Evolutionary conservation across 2,797 vertebrate species (phyloP), one percentile per base, ranked within the genome.

Genomic region (Trachops cirrhosus): DNA sequence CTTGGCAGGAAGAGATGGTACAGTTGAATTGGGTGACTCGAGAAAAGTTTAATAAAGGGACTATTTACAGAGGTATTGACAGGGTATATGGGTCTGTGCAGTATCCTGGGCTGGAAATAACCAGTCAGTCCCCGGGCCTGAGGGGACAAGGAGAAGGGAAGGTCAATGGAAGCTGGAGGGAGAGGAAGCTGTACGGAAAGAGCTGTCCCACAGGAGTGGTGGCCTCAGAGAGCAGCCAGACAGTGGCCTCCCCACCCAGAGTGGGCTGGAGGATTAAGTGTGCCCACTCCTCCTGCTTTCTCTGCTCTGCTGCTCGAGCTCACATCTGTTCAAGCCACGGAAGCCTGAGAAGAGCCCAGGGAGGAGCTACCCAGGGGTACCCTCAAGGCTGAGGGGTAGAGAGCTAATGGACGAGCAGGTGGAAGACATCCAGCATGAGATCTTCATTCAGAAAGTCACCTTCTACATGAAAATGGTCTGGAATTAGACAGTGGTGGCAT

Each of bases 41-140:
- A 26, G 8, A 70, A 18, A 39, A 52, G 29, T 68, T 50, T 37
- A 50, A 39, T 39, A 78, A 82, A 90, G 22, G 22, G 64, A 32
- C 34, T n/a, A 3, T 70, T 46, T 82, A 57, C 21, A 62, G 37
- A 41, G 14, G 52, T 26, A 24, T 39, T 48, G 32, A 50, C 7
- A 59, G 57, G 26, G 34, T 9, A 2, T 19, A 19, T 50, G 10
- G 74, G n/a, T 74, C 4, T 6, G 57, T 15, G 19, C 22, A 11
- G 22, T 39, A 24, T 7, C 5, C 10, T 22, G 21, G 34, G 46
- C 32, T 73, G 79, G 39, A 71, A 46, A 71, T 18, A 32, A 22
- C 0, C 1, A 48, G 1, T 32, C 24, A 11, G 12, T 26, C 16
- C 44, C 39, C 9, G 7, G 34, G n/a, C n/a, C 71, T 73, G 5